A percentile compares a stretch with the other conserved stretches of the same genome.
Evolutionary conservation across 92 coral and sea anemone species (phyloP).

Genomic region (Porites evermanni): DNA sequence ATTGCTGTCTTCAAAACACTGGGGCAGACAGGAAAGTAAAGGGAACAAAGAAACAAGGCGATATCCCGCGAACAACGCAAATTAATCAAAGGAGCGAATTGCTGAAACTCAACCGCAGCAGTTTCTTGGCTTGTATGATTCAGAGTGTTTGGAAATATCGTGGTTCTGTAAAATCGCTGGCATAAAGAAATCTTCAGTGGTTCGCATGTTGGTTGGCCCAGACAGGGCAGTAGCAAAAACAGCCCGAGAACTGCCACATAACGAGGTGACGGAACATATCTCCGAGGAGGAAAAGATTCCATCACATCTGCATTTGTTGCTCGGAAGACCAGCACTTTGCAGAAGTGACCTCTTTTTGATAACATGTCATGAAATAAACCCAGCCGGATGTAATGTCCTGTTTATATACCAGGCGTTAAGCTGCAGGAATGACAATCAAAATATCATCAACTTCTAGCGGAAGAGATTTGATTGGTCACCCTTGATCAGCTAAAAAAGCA

Average conservation of each 20-base stretch:
- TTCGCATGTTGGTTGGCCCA: slow-evolving; percentile 52
- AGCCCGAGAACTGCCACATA: neutral
- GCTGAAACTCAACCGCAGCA: slow-evolving; percentile 74
- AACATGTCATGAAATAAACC: too few species aligned
- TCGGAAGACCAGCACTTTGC: too few species aligned
- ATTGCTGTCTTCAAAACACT: slow-evolving; percentile 55
- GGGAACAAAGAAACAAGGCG: slow-evolving; percentile 80
- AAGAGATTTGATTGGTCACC: neutral
- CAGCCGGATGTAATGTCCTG: too few species aligned
- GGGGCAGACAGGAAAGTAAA: slow-evolving; percentile 83
- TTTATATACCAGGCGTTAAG: too few species aligned
- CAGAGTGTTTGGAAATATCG: slow-evolving; percentile 85
- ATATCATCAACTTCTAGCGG: neutral
- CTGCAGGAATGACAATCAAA: too few species aligned
- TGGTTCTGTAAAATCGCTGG: slow-evolving; percentile 79
- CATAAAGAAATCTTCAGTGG: slow-evolving; percentile 77
- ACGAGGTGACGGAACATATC: neutral
- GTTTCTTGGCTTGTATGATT: slow-evolving; percentile 79
- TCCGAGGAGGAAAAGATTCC: neutral
- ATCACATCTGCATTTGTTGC: neutral
- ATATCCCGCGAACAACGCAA: slow-evolving; percentile 81
- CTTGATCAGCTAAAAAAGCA: neutral
- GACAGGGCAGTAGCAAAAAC: neutral
- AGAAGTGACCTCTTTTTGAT: too few species aligned
- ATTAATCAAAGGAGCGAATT: slow-evolving; percentile 74